Evolutionary conservation across 1,140 invertebrate genomes (phyloP).

Genomic region (Anastrepha ludens): DNA sequence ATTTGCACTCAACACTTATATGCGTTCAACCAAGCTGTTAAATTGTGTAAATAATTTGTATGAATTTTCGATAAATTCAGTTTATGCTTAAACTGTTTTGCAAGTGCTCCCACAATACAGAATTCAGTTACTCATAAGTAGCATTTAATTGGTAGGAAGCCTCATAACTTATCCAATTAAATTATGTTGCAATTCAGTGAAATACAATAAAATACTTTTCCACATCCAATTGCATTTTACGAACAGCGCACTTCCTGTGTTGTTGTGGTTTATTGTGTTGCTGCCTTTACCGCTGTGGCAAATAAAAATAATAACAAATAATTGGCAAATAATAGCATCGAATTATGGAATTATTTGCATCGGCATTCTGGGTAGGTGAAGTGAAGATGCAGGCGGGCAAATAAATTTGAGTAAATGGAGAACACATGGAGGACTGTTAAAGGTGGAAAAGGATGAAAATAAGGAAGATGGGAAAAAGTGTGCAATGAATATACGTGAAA

Average conservation of each 20-base stretch:
- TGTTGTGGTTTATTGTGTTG: background rate
- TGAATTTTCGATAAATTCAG: background rate
- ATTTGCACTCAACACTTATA: no score
- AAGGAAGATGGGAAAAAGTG: no score
- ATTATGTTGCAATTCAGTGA: background rate
- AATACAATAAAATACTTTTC: background rate
- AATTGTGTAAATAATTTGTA: background rate
- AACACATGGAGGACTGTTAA: background rate
- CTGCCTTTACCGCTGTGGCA: background rate
- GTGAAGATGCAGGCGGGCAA: background rate
- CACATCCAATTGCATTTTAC: background rate
- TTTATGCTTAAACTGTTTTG: no score
- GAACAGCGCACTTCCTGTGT: no score
- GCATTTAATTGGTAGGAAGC: constrained; percentile 10
- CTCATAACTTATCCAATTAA: background rate
- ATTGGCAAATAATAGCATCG: constrained; percentile 38
- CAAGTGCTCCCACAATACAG: background rate
- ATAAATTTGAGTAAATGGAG: constrained; percentile 9
- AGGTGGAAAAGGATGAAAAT: background rate
- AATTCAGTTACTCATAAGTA: background rate
- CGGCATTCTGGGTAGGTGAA: background rate
- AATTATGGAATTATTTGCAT: constrained; percentile 48
- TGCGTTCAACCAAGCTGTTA: background rate
- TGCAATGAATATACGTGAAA: no score
- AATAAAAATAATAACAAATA: constrained; percentile 19